phyloP scores from a whole-genome alignment of 1,140 invertebrate species.

The Drosophila sp. region DNA sequence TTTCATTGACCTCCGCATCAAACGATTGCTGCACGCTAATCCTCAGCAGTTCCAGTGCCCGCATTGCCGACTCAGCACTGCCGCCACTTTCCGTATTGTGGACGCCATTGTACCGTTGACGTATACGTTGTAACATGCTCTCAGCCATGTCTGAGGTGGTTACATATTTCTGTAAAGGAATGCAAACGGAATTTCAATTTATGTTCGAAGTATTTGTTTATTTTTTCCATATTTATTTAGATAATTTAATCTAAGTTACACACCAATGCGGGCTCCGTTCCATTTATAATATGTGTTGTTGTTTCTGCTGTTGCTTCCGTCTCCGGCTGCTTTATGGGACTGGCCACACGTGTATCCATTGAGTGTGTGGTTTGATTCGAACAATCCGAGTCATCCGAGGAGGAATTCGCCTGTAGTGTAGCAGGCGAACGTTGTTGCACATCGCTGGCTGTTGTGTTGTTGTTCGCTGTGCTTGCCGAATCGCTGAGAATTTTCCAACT shows the following conservation, averaged over 20 bases:
- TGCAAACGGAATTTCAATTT: not conserved
- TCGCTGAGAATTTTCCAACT: conserved; percentile 81
- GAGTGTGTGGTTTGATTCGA: conserved; percentile 83
- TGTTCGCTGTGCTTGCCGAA: conserved; percentile 50
- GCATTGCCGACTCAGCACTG: conserved; percentile 85
- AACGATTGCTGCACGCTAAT: conserved; percentile 87
- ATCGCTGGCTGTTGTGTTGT: conserved; percentile 34
- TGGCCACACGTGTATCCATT: conserved; percentile 75
- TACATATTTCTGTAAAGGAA: conserved; percentile 66
- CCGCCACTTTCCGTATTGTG: conserved; percentile 60
- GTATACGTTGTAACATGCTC: conserved; percentile 68
- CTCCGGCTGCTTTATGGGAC: conserved; percentile 54
- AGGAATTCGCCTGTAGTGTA: conserved; percentile 63
- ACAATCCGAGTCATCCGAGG: conserved; percentile 82
- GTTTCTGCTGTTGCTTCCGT: conserved; percentile 25
- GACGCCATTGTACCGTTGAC: conserved; percentile 67
- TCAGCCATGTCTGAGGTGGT: conserved; percentile 82
- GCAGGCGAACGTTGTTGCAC: conserved; percentile 68
- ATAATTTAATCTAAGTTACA: not conserved
- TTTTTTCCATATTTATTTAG: too few species aligned
- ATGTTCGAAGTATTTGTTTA: too few species aligned
- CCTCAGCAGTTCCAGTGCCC: conserved; percentile 87
- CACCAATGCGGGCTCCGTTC: conserved; percentile 55
- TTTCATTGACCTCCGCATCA: conserved; percentile 87
- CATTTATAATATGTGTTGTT: conserved; percentile 22